Base-by-base conservation (phyloP, 2,888 invertebrate species). In the Athalia circularis region DNA sequence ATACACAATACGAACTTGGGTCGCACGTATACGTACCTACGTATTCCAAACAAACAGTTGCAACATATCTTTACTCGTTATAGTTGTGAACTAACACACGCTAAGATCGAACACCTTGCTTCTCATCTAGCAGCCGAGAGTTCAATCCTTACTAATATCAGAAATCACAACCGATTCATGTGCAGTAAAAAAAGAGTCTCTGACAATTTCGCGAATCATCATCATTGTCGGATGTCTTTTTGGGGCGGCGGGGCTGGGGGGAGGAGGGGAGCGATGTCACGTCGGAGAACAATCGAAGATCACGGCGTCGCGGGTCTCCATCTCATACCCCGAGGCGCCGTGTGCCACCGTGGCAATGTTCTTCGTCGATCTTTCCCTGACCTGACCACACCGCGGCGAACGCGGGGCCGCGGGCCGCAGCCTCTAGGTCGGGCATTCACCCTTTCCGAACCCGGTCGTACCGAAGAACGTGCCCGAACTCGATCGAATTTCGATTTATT, bases 361-460 rank as follows among this genome's bases (percentile, higher is more conserved):
- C 75, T 50, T 61, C 62, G 75, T 75, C 75, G 75, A 75, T 75
- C 75, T 75, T 75, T 75, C 75, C 75, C 75, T 75, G 75, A 75
- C 75, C 75, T 75, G 75, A 75, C 75, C 75, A 75, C 75, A 75
- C 75, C 75, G 75, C 75, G 62, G 62, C 52, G 52, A 50, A 52
- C 75, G 75, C 62, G 75, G 70, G 80, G 80, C 80, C 81, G 80
- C 80, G 78, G 81, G 81, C 85, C 82, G 80, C 82, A 89, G 90
- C 88, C 89, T 90, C 90, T 90, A 90, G 90, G 90, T 90, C 90
- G 90, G 90, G 82, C 90, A 88, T 90, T 90, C 90, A 90, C 90
- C 90, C 89, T 87, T 88, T 86, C 84, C 85, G 84, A 83, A 61
- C 81, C 83, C 75, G 80, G 80, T 82, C 78, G 80, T 81, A 82